Percentiles rank a stretch among this genome's conserved stretches.
Evolutionary conservation across 2,797 vertebrate species (phyloP).

Genomic region (Vultur gryphus): DNA sequence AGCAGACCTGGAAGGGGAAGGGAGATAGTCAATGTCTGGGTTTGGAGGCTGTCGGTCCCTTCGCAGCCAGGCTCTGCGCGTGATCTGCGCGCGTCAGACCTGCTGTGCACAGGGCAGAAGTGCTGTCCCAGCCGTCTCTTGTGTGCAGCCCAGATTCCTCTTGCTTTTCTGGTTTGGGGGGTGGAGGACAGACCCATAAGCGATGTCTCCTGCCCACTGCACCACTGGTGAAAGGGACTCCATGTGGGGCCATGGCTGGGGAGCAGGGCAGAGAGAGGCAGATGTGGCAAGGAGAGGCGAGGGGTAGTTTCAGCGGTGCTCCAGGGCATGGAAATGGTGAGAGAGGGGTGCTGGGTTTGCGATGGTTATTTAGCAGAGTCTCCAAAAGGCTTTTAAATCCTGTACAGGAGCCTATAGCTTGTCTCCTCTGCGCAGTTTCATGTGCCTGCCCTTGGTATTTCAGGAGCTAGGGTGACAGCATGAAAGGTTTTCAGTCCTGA

Average conservation of each 20-base stretch:
- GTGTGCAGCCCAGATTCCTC: fast-evolving
- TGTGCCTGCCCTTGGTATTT: neutral
- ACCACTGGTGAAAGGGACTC: fast-evolving
- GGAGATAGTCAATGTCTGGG: fast-evolving
- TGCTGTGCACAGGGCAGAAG: neutral
- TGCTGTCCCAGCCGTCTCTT: fast-evolving
- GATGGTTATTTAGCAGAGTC: neutral
- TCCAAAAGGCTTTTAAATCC: neutral
- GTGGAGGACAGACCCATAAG: neutral
- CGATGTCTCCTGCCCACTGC: fast-evolving
- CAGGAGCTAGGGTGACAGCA: neutral
- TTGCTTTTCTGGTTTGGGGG: fast-evolving
- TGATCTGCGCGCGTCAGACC: fast-evolving
- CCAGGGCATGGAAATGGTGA: too few relatives aligned
- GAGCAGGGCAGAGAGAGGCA: neutral
- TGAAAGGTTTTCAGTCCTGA: neutral
- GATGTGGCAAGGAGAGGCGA: fast-evolving
- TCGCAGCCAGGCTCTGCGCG: fast-evolving
- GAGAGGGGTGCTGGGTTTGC: neutral
- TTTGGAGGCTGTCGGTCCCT: neutral
- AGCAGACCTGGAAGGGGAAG: neutral
- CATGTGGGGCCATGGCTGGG: fast-evolving
- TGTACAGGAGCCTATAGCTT: neutral
- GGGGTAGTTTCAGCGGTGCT: neutral
- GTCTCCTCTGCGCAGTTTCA: fast-evolving